Evolutionary conservation across 2,113 vertebrate species (phyloP), one percentile per base, ranked within the genome.

Genomic region (Alethe castanea): DNA sequence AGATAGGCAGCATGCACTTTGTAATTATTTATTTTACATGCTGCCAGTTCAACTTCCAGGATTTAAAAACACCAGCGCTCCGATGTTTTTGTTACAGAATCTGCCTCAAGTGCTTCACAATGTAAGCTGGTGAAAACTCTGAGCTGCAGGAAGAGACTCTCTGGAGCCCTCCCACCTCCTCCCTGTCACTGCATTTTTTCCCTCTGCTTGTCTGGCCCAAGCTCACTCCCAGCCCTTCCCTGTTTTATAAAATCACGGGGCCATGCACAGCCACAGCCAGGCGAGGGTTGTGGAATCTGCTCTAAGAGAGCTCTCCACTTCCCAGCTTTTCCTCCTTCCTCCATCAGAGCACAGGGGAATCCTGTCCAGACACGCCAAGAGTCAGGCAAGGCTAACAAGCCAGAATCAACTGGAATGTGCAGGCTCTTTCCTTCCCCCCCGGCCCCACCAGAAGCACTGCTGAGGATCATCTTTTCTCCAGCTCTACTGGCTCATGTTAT

Each of bases 371-470:
- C 86, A 54, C 5, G 76, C 48, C 86, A 52, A 29, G 36, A 42
- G 48, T 3, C 35, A 48, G 52, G 45, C 71, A 59, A 15, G 71
- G 38, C 74, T 61, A 90, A 35, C 12, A n/a, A 56, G 54, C 20
- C 70, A 81, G 62, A 42, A 42, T 56, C 25, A 38, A 20, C 8
- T 5, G 57, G 53, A 62, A 36, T 10, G 28, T 2, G 25, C 79
- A 86, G 67, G 33, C 38, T 71, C 35, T 33, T 53, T 40, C 53
- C 47, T 24, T 45, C 60, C 29, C 66, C 81, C 44, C 36, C 50
- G 6, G 0, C 14, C 5, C 12, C 0, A 1, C 22, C 25, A 9
- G 8, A 60, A 91, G 36, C 54, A 42, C 38, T 2, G 11, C 18
- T 18, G 36, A 12, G 11, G 8, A 60, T 44, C 36, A 67, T 40